Conservation (phyloP, 2,797 vertebrate species). For the Cryptoprocta ferox region DNA sequence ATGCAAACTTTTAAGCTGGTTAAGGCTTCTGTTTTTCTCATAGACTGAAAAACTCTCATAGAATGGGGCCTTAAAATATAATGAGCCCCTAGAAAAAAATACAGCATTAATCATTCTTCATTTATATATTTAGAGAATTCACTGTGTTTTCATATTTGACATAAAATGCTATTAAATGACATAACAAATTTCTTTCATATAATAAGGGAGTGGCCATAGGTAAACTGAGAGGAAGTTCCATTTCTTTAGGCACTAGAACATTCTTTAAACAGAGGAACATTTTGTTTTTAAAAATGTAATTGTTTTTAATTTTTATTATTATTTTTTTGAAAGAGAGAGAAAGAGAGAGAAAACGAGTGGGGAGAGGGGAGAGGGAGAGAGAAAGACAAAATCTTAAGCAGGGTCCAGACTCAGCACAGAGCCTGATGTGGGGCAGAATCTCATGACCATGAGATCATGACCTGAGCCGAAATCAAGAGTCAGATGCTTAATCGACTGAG, state of each 20-base stretch:
- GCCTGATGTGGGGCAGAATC: no score
- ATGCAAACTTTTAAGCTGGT: background rate
- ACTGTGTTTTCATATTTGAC: background rate
- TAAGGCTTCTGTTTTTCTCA: slow-evolving; percentile 1
- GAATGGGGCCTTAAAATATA: background rate
- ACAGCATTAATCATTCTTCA: slow-evolving; percentile 1
- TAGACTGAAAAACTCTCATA: slow-evolving; percentile 35
- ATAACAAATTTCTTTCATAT: background rate
- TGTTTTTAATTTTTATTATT: background rate
- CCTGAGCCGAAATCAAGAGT: no score
- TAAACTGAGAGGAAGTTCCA: background rate
- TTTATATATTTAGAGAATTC: slow-evolving; percentile 19
- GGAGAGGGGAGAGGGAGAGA: no score
- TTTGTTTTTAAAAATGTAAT: slow-evolving; percentile 69
- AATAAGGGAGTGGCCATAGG: background rate
- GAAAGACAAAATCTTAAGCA: no score
- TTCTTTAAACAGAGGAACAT: slow-evolving; percentile 10
- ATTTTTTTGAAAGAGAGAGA: no score
- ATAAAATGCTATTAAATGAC: slow-evolving; percentile 36
- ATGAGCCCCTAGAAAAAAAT: background rate
- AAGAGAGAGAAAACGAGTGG: no score
- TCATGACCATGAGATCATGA: no score
- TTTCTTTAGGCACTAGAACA: slow-evolving; percentile 25
- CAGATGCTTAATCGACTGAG: no score
- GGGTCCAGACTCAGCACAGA: no score